These are phyloP conservation scores for Chymomyza procnemis DNA, from an alignment of 2,888 invertebrate species.

Conservation along the genomic window DNA sequence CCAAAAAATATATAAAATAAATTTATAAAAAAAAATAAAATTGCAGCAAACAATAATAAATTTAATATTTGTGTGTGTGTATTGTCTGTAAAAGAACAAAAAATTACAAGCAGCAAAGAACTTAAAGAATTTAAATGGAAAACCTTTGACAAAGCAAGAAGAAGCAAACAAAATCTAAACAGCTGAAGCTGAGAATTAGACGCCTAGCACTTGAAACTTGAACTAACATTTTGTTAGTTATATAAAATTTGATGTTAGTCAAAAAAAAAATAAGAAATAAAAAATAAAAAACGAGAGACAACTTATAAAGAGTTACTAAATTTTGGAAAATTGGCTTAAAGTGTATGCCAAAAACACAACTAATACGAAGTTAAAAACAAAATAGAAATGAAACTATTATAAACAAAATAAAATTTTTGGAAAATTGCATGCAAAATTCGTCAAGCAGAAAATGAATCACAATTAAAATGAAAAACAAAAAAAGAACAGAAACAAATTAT, in stretches of 20 bases:
- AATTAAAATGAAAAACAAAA: slow-evolving; percentile 22
- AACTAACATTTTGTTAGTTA: slow-evolving; percentile 58
- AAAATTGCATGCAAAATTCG: slow-evolving; percentile 49
- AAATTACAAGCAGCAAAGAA: slow-evolving; percentile 48
- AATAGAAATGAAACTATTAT: slow-evolving; percentile 25
- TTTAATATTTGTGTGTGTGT: slow-evolving; percentile 70
- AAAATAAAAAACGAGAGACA: too few relatives aligned
- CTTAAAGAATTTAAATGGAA: slow-evolving; percentile 58
- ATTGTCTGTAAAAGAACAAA: slow-evolving; percentile 33
- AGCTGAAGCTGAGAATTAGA: slow-evolving; percentile 30
- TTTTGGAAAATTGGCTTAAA: slow-evolving; percentile 37
- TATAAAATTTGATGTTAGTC: slow-evolving; percentile 46
- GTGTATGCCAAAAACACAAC: slow-evolving; percentile 25
- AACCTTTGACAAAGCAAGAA: slow-evolving; percentile 7
- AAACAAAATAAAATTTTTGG: slow-evolving; percentile 33
- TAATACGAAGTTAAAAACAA: slow-evolving; percentile 26
- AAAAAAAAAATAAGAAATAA: too few relatives aligned
- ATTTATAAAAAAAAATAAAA: too few relatives aligned
- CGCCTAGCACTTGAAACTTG: slow-evolving; percentile 50
- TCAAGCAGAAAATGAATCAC: slow-evolving; percentile 23
- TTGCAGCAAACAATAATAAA: slow-evolving; percentile 66
- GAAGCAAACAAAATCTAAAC: slow-evolving; percentile 2
- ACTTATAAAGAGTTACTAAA: slow-evolving; percentile 29
- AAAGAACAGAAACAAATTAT: slow-evolving; percentile 32
- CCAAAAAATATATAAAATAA: slow-evolving; percentile 42